Evolutionary conservation across 2,113 vertebrate species (phyloP).

Genomic region (Hippocampus comes): DNA sequence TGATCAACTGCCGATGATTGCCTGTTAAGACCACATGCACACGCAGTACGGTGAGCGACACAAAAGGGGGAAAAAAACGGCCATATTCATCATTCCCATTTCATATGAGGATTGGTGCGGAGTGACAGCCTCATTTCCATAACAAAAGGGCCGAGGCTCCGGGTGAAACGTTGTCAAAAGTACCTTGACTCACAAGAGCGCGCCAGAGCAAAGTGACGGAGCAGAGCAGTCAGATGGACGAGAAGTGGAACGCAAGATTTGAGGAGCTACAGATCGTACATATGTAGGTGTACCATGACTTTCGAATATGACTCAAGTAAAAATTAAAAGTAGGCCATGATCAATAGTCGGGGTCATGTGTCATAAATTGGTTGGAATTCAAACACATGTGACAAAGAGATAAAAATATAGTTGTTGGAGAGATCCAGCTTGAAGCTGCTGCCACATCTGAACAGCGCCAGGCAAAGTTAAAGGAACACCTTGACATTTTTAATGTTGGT

Average conservation of each 20-base stretch:
- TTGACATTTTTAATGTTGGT: conserved; percentile 19
- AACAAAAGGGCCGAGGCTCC: conserved; percentile 72
- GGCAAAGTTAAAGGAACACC: conserved; percentile 28
- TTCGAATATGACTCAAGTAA: too few relatives aligned
- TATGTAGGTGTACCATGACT: too few relatives aligned
- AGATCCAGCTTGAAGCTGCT: conserved; percentile 13
- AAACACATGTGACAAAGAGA: conserved; percentile 10
- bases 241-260: neutral
- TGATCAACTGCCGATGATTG: conserved; percentile 62
- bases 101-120: conserved; percentile 52
- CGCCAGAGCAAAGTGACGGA: conserved; percentile 46
- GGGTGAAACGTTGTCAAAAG: conserved; percentile 59
- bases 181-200: conserved; percentile 66
- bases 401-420: neutral
- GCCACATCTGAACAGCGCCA: conserved; percentile 11
- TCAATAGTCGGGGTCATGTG: neutral
- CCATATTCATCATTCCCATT: conserved; percentile 61
- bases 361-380: neutral
- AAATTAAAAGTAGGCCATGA: too few relatives aligned
- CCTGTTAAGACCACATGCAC: conserved; percentile 24
- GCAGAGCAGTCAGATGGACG: conserved; percentile 1
- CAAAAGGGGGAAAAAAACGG: neutral
- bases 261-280: too few relatives aligned
- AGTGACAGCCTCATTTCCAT: conserved; percentile 71
- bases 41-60: neutral